Conservation (phyloP, 2,113 vertebrate genomes). For the rabbit (Oryctolagus cuniculus) region DNA sequence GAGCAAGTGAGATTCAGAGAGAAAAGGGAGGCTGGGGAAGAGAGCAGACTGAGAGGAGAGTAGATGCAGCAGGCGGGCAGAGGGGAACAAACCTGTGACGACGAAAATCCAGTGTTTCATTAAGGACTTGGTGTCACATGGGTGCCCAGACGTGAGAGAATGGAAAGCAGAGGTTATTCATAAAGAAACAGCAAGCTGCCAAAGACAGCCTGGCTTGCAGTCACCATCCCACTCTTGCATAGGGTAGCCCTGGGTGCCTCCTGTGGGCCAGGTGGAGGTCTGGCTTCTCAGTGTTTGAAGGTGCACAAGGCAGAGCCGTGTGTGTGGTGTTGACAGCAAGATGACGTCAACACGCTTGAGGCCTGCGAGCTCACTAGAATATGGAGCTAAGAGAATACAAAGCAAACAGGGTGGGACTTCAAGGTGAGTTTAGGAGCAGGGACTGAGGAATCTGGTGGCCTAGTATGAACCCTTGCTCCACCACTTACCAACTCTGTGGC, state of each 20-base stretch:
- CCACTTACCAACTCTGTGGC: background rate
- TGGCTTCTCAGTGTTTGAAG: rapidly evolving
- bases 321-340: background rate
- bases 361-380: background rate
- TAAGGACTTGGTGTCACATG: background rate
- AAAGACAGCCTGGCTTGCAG: rapidly evolving
- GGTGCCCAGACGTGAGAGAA: background rate
- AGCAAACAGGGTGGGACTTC: rapidly evolving
- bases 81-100: background rate
- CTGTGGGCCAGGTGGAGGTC: rapidly evolving
- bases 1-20: rapidly evolving
- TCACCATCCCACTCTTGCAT: rapidly evolving
- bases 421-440: background rate
- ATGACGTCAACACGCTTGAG: background rate
- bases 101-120: background rate
- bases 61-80: background rate
- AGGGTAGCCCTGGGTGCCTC: rapidly evolving
- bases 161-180: background rate
- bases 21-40: no score
- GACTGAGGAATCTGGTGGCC: background rate
- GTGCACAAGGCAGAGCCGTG: rapidly evolving
- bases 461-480: background rate
- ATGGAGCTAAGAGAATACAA: background rate
- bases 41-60: background rate
- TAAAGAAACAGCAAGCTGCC: background rate